Base-by-base conservation (phyloP, 2,888 invertebrate genomes). In the Liopterus haemorrhoidalis region DNA sequence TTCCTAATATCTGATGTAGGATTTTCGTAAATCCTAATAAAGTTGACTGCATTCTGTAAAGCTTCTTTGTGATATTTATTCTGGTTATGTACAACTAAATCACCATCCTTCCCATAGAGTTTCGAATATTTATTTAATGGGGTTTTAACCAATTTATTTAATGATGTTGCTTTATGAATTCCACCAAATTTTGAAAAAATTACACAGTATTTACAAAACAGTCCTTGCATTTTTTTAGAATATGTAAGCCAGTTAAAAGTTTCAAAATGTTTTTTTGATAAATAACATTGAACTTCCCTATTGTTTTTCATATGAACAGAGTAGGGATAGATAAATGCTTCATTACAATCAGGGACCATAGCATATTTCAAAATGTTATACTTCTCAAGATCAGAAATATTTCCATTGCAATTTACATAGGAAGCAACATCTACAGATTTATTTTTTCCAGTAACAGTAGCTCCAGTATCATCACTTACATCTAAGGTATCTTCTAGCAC, bases 261-360 rank as follows among this genome's bases (percentile, higher is more conserved):
- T 9, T 5, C 27, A 27, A 38, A 38, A 38, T 38, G 27, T 38
- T 27, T 38, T 38, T 38, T 24, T 27, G 38, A 38, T 27, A 38
- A 38, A 19, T 38, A 38, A 8, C 5, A 22, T 22, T 5, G 22
- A 8, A 22, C 6, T 22, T 8, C 5, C 22, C 6, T 22, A 22
- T 41, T 39, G 30, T 32, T 32, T 37, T 52, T 50, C 5, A 18
- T 44, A 14, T 49, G 45, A 2, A 21, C 15, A 2, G 51, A 49
- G 41, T 22, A 50, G 4, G 51, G 48, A 36, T 49, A 49, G 8
- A 15, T n/a, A 39, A 41, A 48, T 16, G 41, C 24, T 42, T 24
- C 18, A 20, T 47, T n/a, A n/a, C n/a, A n/a, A n/a, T n/a, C 39
- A 11, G 50, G 48, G 11, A 24, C 22, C 46, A 46, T 52, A 6